These are phyloP conservation scores for Linnaemya vulpina DNA, from an alignment of 2,888 invertebrate species.

Conservation along the genomic window DNA sequence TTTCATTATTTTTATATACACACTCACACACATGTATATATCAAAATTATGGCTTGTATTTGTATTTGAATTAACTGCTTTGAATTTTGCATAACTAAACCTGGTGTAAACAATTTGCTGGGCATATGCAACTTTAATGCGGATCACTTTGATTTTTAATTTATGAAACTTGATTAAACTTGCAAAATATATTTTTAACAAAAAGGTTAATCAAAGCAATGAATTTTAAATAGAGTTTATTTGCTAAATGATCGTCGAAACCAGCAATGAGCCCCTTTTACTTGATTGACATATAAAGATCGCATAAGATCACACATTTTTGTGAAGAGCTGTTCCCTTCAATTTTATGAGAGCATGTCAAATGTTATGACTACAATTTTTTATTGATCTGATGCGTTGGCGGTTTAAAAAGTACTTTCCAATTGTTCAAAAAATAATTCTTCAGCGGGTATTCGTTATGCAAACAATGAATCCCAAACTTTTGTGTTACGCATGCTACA, in stretches of 20 bases:
- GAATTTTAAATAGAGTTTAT: not conserved
- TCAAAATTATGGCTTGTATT: slow-evolving; percentile 51
- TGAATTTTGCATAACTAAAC: not conserved
- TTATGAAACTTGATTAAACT: not conserved
- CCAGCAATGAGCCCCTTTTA: not conserved
- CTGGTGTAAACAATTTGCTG: not conserved
- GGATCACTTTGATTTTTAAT: not conserved
- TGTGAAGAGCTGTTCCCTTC: too few relatives aligned
- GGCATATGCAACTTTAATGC: slow-evolving; percentile 7
- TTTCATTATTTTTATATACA: slow-evolving; percentile 17
- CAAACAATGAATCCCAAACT: too few relatives aligned
- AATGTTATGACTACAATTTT: too few relatives aligned
- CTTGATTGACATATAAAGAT: not conserved
- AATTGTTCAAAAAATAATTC: too few relatives aligned
- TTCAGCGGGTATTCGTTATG: too few relatives aligned
- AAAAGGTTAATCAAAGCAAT: not conserved
- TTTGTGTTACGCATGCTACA: too few relatives aligned
- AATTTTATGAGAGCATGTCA: too few relatives aligned
- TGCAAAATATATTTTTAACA: slow-evolving; percentile 3
- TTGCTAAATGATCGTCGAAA: not conserved
- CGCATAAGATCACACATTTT: not conserved
- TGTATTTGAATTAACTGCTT: not conserved
- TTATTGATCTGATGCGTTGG: too few relatives aligned
- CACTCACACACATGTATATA: not conserved
- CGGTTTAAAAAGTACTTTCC: too few relatives aligned